phyloP scores from a whole-genome alignment of 2,888 invertebrate species.

The Xestia c-nigrum region DNA sequence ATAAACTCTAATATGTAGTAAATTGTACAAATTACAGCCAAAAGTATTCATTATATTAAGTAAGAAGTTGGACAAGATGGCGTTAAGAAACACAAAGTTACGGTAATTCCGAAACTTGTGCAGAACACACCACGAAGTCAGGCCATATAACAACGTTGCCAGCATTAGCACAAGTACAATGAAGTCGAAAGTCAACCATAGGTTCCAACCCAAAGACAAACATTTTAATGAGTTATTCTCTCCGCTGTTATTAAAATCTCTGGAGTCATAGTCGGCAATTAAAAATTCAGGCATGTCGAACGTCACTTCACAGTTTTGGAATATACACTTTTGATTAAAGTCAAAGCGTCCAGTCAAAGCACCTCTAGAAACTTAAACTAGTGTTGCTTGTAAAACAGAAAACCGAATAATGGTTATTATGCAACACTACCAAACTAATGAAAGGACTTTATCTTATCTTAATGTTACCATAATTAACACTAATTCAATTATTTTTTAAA shows the following conservation, averaged over 20 bases:
- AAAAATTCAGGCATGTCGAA: not conserved
- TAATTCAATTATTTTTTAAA: not conserved
- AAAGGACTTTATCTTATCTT: not conserved
- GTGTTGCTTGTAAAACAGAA: not conserved
- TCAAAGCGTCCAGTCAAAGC: not conserved
- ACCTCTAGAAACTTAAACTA: not conserved
- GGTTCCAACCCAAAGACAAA: no score
- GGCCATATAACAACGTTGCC: not conserved
- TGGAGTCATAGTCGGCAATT: no score
- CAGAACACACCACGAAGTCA: not conserved
- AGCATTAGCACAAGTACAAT: not conserved
- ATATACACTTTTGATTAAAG: not conserved
- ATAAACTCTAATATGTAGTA: no score
- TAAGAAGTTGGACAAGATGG: not conserved
- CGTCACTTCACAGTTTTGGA: not conserved
- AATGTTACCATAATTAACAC: not conserved
- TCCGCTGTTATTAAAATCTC: no score
- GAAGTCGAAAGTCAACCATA: no score
- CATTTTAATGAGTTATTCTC: no score
- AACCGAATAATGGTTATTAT: not conserved
- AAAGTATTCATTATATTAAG: no score
- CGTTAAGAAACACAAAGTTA: slow-evolving; percentile 6
- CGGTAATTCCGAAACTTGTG: slow-evolving; percentile 3
- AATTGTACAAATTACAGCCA: no score
- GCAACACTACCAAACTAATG: not conserved